phyloP scores from a whole-genome alignment of 1,140 invertebrate species.

The Ganaspis sp. region DNA sequence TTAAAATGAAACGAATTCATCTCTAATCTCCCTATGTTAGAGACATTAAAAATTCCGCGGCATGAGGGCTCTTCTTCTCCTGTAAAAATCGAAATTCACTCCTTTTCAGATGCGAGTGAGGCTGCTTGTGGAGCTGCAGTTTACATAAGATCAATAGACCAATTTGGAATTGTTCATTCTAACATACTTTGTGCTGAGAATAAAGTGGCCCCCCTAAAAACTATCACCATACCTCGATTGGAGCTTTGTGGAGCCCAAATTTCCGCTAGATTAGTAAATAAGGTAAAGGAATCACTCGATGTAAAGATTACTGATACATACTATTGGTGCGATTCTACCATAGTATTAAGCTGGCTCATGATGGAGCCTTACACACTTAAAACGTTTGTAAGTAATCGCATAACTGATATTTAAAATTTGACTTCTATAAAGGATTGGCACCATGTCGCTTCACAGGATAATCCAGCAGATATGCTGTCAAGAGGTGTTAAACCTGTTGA shows the following conservation, averaged over 20 bases:
- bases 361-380: constrained; percentile 55
- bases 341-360: constrained; percentile 54
- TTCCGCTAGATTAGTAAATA: constrained; percentile 9
- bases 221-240: constrained; percentile 70
- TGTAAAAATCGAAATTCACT: constrained; percentile 37
- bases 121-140: constrained; percentile 49
- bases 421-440: not conserved
- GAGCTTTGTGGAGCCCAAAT: constrained; percentile 71
- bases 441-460: constrained; percentile 35
- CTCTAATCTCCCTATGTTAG: not conserved
- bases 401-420: constrained; percentile 36
- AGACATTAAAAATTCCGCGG: not conserved
- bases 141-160: constrained; percentile 29
- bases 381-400: constrained; percentile 57
- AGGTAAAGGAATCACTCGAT: not conserved
- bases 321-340: constrained; percentile 51
- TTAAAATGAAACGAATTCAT: constrained; percentile 6
- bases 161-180: not conserved
- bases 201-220: constrained; percentile 57
- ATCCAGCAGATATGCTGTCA: constrained; percentile 41
- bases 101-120: constrained; percentile 52
- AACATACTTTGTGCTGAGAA: constrained; percentile 28
- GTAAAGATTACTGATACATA: not conserved
- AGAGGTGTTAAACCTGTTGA: constrained; percentile 31
- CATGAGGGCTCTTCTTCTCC: not conserved